Evolutionary conservation across 2,113 vertebrate species (phyloP).

Genomic region (Ptilonorhynchus violaceus): DNA sequence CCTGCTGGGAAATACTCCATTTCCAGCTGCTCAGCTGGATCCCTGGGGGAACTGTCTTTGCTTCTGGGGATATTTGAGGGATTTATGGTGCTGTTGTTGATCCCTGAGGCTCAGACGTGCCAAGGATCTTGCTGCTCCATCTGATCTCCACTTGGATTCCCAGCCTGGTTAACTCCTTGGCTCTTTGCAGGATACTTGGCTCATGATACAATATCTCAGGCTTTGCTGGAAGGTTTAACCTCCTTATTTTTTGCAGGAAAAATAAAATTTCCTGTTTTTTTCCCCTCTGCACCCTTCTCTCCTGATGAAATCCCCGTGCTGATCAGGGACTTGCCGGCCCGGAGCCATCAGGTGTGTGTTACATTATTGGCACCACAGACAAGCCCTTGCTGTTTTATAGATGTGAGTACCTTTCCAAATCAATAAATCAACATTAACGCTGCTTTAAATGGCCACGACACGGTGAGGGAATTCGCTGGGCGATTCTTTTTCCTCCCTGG

Average conservation of each 20-base stretch:
- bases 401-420: constrained; percentile 58
- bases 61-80: not conserved
- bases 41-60: not conserved
- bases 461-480: constrained; percentile 20
- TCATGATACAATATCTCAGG: not conserved
- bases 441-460: constrained; percentile 43
- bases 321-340: not conserved
- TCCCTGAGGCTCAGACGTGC: not conserved
- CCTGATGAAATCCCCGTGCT: not conserved
- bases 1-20: not conserved
- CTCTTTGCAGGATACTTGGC: not conserved
- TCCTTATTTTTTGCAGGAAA: not conserved
- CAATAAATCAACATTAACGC: constrained; percentile 71
- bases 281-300: not conserved
- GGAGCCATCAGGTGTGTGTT: not conserved
- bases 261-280: not conserved
- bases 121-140: not conserved
- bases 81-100: not conserved
- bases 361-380: not conserved
- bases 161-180: not conserved
- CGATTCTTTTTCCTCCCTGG: constrained; percentile 63
- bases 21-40: not conserved
- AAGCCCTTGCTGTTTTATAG: constrained; percentile 12
- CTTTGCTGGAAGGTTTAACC: not conserved
- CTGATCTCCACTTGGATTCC: not conserved